Percentiles rank a stretch among this genome's conserved stretches.
Evolutionary conservation across 2,113 vertebrate species (phyloP).

Genomic region (Catharus bicknelli): DNA sequence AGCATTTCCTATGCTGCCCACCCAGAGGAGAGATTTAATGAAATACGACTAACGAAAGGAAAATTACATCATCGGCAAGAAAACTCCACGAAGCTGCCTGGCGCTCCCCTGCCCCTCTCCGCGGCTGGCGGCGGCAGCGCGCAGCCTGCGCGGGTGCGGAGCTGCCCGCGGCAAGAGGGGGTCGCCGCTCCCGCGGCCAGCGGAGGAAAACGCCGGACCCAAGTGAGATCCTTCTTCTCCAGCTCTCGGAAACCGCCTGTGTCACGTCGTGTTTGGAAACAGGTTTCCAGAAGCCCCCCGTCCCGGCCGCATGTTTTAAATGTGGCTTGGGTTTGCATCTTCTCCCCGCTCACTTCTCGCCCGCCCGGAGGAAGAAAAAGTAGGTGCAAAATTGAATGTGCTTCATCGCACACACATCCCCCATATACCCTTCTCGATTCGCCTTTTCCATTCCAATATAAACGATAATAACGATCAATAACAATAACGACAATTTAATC

Average conservation of each 20-base stretch:
- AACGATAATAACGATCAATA: constrained; percentile 42
- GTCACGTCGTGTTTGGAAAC: not conserved
- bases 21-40: constrained; percentile 72
- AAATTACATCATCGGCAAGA: constrained; percentile 58
- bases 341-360: not conserved
- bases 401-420: not conserved
- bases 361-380: not conserved
- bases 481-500: not conserved
- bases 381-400: not conserved
- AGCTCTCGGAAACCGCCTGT: not conserved
- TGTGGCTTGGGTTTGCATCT: not conserved
- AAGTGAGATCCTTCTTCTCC: not conserved
- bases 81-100: not conserved
- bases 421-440: not conserved
- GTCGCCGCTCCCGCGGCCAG: not conserved
- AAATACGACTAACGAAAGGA: constrained; percentile 63
- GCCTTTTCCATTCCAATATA: not conserved
- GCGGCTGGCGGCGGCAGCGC: not conserved
- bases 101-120: not conserved
- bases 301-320: not conserved
- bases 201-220: not conserved
- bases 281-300: not conserved
- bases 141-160: not conserved
- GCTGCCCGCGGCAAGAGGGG: not conserved
- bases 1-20: constrained; percentile 61